A percentile compares a stretch with the other conserved stretches of the same genome.
Evolutionary conservation across 1,140 invertebrate species (phyloP).

Genomic region (Hylaeus anthracinus): DNA sequence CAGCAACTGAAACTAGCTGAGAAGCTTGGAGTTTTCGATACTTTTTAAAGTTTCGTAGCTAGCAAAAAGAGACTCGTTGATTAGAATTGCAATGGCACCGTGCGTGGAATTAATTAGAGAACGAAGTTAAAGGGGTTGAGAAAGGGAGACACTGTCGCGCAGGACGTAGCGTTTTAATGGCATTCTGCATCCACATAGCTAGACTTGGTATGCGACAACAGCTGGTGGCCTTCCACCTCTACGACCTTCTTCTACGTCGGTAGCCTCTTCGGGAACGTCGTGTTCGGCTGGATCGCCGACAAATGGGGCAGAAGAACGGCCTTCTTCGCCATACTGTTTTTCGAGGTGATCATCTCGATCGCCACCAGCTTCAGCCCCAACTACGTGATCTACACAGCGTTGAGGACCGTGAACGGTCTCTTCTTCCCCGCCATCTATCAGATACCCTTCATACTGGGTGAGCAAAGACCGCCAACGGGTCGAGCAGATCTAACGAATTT

Average conservation of each 20-base stretch:
- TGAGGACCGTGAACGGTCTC: slow-evolving; percentile 85
- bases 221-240: slow-evolving; percentile 84
- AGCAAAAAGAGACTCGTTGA: too few relatives aligned
- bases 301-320: slow-evolving; percentile 87
- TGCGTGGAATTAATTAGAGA: too few relatives aligned
- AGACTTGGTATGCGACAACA: slow-evolving; percentile 85
- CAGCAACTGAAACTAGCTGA: too few relatives aligned
- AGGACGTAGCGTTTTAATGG: slow-evolving; percentile 69
- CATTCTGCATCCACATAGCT: slow-evolving; percentile 82
- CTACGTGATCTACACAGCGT: slow-evolving; percentile 84
- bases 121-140: too few relatives aligned
- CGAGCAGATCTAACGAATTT: too few relatives aligned
- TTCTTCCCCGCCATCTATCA: slow-evolving; percentile 88
- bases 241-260: slow-evolving; percentile 87
- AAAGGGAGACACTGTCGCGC: neutral
- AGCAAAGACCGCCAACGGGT: too few relatives aligned
- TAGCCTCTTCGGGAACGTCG: slow-evolving; percentile 86
- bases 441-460: slow-evolving; percentile 86
- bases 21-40: too few relatives aligned
- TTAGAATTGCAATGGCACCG: too few relatives aligned
- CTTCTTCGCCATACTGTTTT: slow-evolving; percentile 85
- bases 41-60: too few relatives aligned
- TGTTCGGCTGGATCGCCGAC: slow-evolving; percentile 88
- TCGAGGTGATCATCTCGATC: slow-evolving; percentile 86
- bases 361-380: slow-evolving; percentile 86